Percentiles rank a stretch among this genome's conserved stretches.
Conservation (phyloP, 2,888 invertebrate species). For the Elysia crispata region DNA sequence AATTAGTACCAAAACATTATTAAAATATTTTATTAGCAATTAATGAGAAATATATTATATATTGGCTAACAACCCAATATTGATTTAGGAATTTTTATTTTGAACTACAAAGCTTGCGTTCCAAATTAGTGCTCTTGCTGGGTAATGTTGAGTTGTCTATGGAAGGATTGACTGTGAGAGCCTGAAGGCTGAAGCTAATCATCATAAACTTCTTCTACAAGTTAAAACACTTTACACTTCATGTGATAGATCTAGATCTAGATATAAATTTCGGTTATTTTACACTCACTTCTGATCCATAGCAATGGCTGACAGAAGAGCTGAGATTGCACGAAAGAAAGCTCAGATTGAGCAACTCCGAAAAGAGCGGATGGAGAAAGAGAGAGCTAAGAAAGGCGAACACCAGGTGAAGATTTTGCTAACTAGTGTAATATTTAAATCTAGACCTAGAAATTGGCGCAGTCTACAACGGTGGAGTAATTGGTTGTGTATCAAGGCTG, state of each 20-base stretch:
- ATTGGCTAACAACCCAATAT: too few species aligned
- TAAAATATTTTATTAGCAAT: too few species aligned
- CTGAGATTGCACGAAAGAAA: constrained; percentile 77
- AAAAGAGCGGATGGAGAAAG: constrained; percentile 74
- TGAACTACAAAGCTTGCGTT: too few species aligned
- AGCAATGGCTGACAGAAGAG: constrained; percentile 73
- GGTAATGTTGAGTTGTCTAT: background rate
- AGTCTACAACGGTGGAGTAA: too few species aligned
- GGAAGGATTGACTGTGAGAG: background rate
- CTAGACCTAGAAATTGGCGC: too few species aligned
- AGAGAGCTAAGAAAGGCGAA: constrained; percentile 57
- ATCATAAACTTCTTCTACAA: background rate
- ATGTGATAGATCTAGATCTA: constrained; percentile 17
- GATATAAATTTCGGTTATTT: background rate
- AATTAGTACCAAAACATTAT: too few species aligned
- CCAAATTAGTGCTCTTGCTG: too few species aligned
- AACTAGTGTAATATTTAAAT: constrained; percentile 19
- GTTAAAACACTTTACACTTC: too few species aligned
- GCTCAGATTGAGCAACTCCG: constrained; percentile 76
- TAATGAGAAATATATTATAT: too few species aligned
- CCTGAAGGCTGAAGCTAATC: background rate
- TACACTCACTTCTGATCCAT: background rate
- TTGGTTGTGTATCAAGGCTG: too few species aligned
- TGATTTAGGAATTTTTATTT: too few species aligned
- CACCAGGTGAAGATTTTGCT: background rate